Evolutionary conservation across 2,797 vertebrate species (phyloP).

Genomic region (Geotrypetes seraphini): DNA sequence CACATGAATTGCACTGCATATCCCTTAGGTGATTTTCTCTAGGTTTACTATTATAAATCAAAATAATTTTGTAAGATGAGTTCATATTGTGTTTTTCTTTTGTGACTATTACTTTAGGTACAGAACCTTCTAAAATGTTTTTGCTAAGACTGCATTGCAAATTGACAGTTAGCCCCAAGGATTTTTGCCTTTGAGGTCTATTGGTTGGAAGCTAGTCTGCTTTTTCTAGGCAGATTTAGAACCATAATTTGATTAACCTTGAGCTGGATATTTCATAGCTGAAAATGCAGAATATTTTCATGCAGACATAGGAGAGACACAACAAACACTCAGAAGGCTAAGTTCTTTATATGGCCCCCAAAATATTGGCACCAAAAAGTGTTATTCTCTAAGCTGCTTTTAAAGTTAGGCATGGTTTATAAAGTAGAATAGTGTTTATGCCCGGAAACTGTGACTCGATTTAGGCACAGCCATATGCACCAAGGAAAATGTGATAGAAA

Average conservation of each 20-base stretch:
- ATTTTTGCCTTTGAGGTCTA: slow-evolving; percentile 21
- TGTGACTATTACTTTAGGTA: slow-evolving; percentile 28
- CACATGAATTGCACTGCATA: slow-evolving; percentile 17
- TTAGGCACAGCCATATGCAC: no score
- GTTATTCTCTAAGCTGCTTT: no score
- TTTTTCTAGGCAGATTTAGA: slow-evolving; percentile 21
- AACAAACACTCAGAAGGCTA: no score
- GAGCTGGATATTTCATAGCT: slow-evolving; percentile 5
- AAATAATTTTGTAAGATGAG: slow-evolving; percentile 31
- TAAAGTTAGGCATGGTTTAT: no score
- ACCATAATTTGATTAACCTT: slow-evolving; percentile 24
- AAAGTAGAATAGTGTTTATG: no score
- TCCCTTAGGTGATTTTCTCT: slow-evolving; percentile 25
- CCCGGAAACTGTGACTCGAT: no score
- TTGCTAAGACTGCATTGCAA: slow-evolving; percentile 22
- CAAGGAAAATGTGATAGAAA: no score
- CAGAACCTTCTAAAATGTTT: slow-evolving; percentile 17
- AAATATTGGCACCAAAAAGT: no score
- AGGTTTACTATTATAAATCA: slow-evolving; percentile 34
- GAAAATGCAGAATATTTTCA: no score
- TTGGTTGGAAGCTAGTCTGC: slow-evolving; percentile 9
- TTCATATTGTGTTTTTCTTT: slow-evolving; percentile 26
- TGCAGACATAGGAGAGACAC: no score
- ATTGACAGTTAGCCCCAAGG: slow-evolving; percentile 23
- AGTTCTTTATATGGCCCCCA: no score